A percentile compares a stretch with the other conserved stretches of the same genome.
Conservation (phyloP, 2,888 invertebrate species). For the Agapostemon virescens region DNA sequence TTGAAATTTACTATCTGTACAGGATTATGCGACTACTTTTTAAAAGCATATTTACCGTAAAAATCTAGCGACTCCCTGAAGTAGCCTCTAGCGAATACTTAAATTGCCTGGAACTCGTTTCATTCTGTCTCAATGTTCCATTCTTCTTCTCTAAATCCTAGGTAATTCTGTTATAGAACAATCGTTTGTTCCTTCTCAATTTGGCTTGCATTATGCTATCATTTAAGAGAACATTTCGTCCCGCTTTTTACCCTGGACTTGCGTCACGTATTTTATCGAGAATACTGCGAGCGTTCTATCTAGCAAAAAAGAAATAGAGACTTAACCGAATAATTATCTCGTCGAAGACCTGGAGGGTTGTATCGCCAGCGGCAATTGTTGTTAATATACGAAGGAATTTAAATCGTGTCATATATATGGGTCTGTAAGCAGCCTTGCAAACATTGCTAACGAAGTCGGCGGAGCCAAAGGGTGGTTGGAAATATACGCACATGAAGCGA, state of each 20-base stretch:
- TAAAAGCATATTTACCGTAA: neutral
- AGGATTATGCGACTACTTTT: neutral
- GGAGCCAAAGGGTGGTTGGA: slow-evolving; percentile 18
- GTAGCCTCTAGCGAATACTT: slow-evolving; percentile 18
- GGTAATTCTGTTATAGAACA: slow-evolving; percentile 13
- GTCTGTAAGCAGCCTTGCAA: slow-evolving; percentile 14
- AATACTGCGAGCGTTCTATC: neutral
- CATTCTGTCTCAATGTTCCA: neutral
- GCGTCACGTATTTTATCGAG: slow-evolving; percentile 14
- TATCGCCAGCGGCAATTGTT: slow-evolving; percentile 4
- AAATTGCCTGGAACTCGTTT: slow-evolving; percentile 11
- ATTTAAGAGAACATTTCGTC: slow-evolving; percentile 3
- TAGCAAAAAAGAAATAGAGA: neutral
- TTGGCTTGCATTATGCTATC: slow-evolving; percentile 20
- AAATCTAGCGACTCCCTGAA: slow-evolving; percentile 8
- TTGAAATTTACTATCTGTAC: neutral
- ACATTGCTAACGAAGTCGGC: slow-evolving; percentile 36
- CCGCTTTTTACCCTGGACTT: neutral
- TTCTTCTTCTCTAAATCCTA: neutral
- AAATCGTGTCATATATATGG: slow-evolving; percentile 28
- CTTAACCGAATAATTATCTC: slow-evolving; percentile 17
- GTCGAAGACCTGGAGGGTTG: neutral
- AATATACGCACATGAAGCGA: neutral
- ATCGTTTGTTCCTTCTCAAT: slow-evolving; percentile 20
- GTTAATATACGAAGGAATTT: slow-evolving; percentile 18